Conservation (phyloP, 2,113 vertebrate species). For the Saimiri boliviensis region DNA sequence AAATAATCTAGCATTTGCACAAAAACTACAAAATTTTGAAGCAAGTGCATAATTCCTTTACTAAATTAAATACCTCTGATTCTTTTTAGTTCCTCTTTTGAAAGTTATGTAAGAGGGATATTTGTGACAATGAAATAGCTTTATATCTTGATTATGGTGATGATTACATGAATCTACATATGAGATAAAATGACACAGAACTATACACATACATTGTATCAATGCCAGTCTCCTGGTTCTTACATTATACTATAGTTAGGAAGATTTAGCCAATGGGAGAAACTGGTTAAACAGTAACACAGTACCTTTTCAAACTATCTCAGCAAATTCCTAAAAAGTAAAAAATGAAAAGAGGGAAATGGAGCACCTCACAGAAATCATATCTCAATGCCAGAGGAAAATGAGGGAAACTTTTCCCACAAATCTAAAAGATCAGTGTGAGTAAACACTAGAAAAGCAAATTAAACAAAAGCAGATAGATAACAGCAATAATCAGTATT, state of each 20-base stretch:
- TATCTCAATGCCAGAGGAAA: neutral
- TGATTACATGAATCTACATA: neutral
- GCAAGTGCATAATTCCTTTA: neutral
- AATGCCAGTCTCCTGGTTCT: neutral
- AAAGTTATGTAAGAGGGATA: neutral
- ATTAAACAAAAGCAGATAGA: neutral
- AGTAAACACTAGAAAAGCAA: neutral
- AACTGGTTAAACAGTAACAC: neutral
- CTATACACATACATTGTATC: neutral
- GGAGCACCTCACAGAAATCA: neutral
- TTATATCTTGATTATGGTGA: neutral
- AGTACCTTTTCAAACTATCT: neutral
- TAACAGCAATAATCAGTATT: neutral
- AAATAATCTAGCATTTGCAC: neutral
- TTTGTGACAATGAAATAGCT: neutral
- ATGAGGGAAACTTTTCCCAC: neutral
- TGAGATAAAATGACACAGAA: neutral
- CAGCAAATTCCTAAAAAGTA: neutral
- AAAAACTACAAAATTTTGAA: constrained; percentile 7
- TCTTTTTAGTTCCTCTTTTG: neutral
- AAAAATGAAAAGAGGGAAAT: neutral
- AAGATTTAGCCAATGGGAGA: neutral
- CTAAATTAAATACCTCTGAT: neutral
- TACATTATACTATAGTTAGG: neutral
- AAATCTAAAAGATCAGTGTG: neutral